Evolutionary conservation across 2,113 vertebrate species (phyloP).

Genomic region (Tiliqua scincoides): DNA sequence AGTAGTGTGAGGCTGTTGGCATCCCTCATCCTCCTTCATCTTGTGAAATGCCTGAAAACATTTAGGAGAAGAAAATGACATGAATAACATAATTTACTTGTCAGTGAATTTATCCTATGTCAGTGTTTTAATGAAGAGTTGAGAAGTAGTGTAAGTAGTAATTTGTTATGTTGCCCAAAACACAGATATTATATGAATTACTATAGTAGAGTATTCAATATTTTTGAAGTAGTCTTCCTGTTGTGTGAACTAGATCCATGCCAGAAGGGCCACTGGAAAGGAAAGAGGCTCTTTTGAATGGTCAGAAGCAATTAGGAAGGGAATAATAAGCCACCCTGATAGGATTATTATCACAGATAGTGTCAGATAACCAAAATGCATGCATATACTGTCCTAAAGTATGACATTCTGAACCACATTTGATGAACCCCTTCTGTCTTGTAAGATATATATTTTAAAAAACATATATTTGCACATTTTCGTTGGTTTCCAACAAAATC

Average conservation of each 20-base stretch:
- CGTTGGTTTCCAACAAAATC: background rate
- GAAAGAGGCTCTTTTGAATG: background rate
- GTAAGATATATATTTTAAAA: background rate
- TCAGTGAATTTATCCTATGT: too few relatives aligned
- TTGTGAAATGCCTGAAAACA: background rate
- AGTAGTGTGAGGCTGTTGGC: background rate
- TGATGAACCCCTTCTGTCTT: background rate
- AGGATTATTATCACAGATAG: too few relatives aligned
- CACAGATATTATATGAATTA: background rate
- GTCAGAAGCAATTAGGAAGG: background rate
- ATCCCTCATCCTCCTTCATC: background rate
- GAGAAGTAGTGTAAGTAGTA: background rate
- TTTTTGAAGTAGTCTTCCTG: background rate
- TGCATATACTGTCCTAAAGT: background rate
- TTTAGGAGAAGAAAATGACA: background rate
- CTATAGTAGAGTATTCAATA: background rate
- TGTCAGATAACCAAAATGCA: background rate
- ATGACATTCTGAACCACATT: too few relatives aligned
- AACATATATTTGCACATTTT: background rate
- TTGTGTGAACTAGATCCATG: background rate
- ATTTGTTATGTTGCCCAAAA: too few relatives aligned
- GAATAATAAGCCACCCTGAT: too few relatives aligned
- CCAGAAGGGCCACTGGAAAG: background rate
- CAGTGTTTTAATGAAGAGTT: too few relatives aligned
- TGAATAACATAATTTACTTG: too few relatives aligned